A percentile compares a stretch with the other conserved stretches of the same genome.
These are phyloP conservation scores for Amphimallon solstitiale DNA, from an alignment of 2,888 invertebrate genomes.

Conservation along the genomic window DNA sequence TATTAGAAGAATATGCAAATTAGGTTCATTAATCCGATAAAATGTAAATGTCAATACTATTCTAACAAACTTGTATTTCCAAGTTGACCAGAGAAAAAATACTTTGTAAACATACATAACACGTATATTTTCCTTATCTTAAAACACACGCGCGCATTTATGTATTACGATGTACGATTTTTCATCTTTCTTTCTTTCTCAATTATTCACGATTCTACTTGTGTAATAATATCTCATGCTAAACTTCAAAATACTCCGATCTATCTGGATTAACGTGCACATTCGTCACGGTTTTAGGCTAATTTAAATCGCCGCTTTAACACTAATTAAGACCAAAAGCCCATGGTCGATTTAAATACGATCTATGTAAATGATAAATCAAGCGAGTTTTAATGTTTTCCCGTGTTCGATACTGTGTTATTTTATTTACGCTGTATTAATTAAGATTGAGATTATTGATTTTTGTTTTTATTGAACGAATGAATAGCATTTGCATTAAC, in stretches of 20 bases:
- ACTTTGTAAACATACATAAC: not conserved
- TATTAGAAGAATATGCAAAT: too few relatives aligned
- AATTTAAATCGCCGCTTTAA: slow-evolving; percentile 9
- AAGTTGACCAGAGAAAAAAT: not conserved
- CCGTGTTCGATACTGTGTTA: too few relatives aligned
- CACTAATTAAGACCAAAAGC: slow-evolving; percentile 21
- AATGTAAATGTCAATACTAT: not conserved
- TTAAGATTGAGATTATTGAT: not conserved
- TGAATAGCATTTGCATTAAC: not conserved
- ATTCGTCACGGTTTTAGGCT: slow-evolving; percentile 14
- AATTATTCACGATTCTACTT: slow-evolving; percentile 3
- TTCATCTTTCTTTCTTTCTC: not conserved
- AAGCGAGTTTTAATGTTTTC: too few relatives aligned
- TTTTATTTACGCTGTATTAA: not conserved
- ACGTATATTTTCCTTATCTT: too few relatives aligned
- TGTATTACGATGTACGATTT: too few relatives aligned
- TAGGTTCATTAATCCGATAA: not conserved
- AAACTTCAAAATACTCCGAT: slow-evolving; percentile 23
- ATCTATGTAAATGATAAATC: too few relatives aligned
- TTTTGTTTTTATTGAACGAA: not conserved
- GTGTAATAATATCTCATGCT: slow-evolving; percentile 5
- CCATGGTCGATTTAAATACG: too few relatives aligned
- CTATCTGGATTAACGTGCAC: slow-evolving; percentile 13
- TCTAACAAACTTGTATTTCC: not conserved
- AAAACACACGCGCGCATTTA: too few relatives aligned